phyloP scores from a whole-genome alignment of 2,797 vertebrate species.

The Ctenopoma multispine region DNA sequence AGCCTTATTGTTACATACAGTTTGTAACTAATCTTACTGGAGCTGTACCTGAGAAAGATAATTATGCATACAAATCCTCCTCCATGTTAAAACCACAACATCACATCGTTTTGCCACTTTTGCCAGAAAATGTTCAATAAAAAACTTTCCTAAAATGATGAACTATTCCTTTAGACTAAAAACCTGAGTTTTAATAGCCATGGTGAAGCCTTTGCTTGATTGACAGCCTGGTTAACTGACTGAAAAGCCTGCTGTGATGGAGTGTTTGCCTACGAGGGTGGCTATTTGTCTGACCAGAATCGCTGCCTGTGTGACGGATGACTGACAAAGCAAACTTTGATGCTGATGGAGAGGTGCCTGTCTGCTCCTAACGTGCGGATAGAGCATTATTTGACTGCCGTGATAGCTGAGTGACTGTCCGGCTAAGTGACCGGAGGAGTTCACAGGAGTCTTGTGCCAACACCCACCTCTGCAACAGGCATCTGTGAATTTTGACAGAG shows the following conservation, averaged over 20 bases:
- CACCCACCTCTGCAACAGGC: conserved; percentile 62
- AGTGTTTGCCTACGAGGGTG: neutral
- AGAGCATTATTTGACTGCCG: conserved; percentile 27
- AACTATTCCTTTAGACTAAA: neutral
- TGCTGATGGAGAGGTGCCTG: conserved; percentile 5
- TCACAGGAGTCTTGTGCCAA: conserved; percentile 60
- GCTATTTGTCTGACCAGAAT: conserved; percentile 35
- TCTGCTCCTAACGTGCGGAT: conserved; percentile 8
- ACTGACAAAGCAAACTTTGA: neutral
- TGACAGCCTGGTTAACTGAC: neutral
- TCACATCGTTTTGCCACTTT: no score
- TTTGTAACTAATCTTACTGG: no score
- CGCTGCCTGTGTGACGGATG: conserved; percentile 19
- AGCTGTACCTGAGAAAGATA: no score
- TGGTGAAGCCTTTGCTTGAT: neutral
- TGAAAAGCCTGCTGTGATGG: conserved; percentile 1
- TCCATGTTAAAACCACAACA: no score
- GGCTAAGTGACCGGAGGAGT: conserved; percentile 36
- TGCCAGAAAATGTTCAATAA: neutral
- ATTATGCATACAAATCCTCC: no score
- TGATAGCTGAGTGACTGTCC: conserved; percentile 39
- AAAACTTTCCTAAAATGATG: neutral
- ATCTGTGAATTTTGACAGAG: conserved; percentile 83
- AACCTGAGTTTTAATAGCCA: neutral
- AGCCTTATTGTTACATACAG: no score